phyloP scores from a whole-genome alignment of 1,140 invertebrate species.

The Apocrypta bakeri region DNA sequence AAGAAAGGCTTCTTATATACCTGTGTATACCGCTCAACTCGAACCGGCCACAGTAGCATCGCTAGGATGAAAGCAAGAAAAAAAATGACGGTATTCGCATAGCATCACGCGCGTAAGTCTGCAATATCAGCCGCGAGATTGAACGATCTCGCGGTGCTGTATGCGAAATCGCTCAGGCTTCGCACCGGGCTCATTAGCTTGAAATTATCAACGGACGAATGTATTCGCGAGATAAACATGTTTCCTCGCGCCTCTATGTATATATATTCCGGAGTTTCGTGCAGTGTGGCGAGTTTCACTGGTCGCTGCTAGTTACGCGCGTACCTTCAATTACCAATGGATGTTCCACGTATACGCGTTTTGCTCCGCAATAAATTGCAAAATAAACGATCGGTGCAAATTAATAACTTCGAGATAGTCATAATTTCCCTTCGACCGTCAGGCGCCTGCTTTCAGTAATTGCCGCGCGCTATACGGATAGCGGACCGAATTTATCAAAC shows the following conservation, averaged over 20 bases:
- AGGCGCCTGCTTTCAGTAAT: neutral
- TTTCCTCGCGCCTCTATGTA: too few relatives aligned
- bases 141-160: conserved; percentile 21
- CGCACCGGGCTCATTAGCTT: conserved; percentile 26
- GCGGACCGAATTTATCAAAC: conserved; percentile 6
- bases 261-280: too few relatives aligned
- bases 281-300: too few relatives aligned
- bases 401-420: conserved; percentile 25
- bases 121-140: conserved; percentile 28
- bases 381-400: neutral
- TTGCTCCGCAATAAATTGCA: conserved; percentile 1
- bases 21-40: too few relatives aligned
- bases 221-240: conserved; percentile 23
- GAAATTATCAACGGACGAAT: conserved; percentile 27
- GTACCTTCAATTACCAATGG: conserved; percentile 14
- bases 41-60: neutral
- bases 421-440: neutral
- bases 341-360: neutral
- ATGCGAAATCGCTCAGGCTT: neutral
- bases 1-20: too few relatives aligned
- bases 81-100: neutral
- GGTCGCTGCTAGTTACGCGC: neutral
- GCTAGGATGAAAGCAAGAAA: neutral
- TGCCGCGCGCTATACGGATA: neutral
- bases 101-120: neutral